A percentile compares a stretch with the other conserved stretches of the same genome.
Conservation (phyloP, 2,113 vertebrate genomes). For the Vulpes lagopus region DNA sequence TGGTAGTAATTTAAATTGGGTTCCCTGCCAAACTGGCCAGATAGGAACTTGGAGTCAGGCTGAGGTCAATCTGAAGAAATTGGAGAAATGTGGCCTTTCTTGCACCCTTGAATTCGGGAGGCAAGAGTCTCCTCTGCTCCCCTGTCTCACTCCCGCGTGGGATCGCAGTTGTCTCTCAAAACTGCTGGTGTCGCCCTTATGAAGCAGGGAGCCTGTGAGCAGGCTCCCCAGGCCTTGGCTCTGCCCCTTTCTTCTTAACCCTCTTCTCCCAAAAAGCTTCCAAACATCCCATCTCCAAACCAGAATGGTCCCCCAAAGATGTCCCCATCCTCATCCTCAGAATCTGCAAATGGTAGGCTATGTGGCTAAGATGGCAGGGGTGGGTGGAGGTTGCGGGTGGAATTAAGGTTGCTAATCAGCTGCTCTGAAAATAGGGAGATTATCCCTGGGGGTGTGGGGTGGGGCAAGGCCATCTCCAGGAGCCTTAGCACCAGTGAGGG, state of each 20-base stretch:
- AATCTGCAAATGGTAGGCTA: not conserved
- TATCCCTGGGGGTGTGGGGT: no score
- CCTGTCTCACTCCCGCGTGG: rapidly evolving
- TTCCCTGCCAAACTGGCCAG: slow-evolving; percentile 11
- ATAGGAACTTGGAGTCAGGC: not conserved
- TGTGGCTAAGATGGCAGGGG: no score
- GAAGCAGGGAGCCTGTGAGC: not conserved
- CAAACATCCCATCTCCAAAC: not conserved
- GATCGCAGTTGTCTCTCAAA: not conserved
- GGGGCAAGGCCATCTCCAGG: not conserved
- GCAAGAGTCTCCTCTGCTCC: not conserved
- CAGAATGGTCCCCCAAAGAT: not conserved
- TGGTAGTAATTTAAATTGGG: not conserved
- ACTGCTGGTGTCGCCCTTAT: not conserved
- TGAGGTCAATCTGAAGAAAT: not conserved
- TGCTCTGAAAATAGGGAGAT: not conserved
- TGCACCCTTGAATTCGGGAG: not conserved
- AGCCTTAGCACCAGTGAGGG: not conserved
- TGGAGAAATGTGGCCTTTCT: not conserved
- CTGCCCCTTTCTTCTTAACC: not conserved
- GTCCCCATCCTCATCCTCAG: not conserved
- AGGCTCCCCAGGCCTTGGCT: not conserved
- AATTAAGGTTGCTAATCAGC: not conserved
- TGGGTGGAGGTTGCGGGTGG: not conserved
- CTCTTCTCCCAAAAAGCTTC: not conserved